These are phyloP conservation scores for Bombycilla garrulus DNA, from an alignment of 2,113 vertebrate species.

Conservation along the genomic window DNA sequence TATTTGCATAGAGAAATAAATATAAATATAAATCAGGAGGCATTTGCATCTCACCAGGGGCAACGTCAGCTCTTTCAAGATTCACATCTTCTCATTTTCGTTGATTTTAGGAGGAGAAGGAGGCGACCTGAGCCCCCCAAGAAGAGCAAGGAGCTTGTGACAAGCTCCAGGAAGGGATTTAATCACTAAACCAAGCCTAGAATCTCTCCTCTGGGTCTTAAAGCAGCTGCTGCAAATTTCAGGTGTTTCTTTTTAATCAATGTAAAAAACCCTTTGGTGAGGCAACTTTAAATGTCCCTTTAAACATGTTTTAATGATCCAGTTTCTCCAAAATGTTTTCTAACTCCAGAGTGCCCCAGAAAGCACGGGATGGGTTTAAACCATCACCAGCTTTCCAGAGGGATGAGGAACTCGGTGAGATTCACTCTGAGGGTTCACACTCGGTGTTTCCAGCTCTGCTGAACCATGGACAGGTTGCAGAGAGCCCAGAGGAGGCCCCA, in stretches of 20 bases:
- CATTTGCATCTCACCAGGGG: background rate
- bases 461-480: background rate
- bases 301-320: accelerated
- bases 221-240: background rate
- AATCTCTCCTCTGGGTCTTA: background rate
- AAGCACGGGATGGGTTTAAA: background rate
- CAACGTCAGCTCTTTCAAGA: background rate
- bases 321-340: background rate
- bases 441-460: background rate
- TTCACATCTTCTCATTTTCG: background rate
- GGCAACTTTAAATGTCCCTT: background rate
- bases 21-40: background rate
- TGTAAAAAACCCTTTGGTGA: background rate
- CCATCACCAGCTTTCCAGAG: background rate
- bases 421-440: background rate
- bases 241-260: accelerated
- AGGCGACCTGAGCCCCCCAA: accelerated
- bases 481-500: background rate
- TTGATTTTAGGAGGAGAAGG: background rate
- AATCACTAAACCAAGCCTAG: too few relatives aligned
- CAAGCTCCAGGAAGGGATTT: background rate
- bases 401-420: background rate
- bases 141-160: background rate
- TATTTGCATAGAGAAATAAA: background rate
- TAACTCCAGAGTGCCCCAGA: background rate